These are phyloP conservation scores for Asbolus verrucosus DNA, from an alignment of 1,140 invertebrate species.

Conservation along the genomic window DNA sequence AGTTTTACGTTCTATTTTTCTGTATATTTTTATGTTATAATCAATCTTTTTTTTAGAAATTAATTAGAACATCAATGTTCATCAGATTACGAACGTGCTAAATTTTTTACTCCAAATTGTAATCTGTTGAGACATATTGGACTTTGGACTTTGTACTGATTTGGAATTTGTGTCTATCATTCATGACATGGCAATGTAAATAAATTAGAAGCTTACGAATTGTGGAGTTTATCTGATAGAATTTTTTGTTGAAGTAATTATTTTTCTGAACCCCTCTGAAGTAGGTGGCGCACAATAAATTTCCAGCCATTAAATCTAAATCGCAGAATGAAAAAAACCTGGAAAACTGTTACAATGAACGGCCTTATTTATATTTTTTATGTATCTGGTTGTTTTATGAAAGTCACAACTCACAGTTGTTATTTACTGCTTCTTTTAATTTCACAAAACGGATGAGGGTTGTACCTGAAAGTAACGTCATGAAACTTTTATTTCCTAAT, in stretches of 20 bases:
- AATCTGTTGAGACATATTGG: not conserved
- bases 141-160: too few relatives aligned
- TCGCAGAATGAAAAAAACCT: not conserved
- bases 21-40: too few relatives aligned
- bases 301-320: constrained; percentile 11
- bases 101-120: too few relatives aligned
- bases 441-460: not conserved
- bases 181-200: constrained; percentile 7
- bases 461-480: not conserved
- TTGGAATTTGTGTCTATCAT: not conserved
- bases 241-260: constrained; percentile 20
- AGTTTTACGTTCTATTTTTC: too few relatives aligned
- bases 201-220: constrained; percentile 22
- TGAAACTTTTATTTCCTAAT: constrained; percentile 9
- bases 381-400: not conserved
- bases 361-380: constrained; percentile 16
- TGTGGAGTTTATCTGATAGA: not conserved
- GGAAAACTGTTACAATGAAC: constrained; percentile 9
- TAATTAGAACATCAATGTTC: too few relatives aligned
- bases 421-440: not conserved
- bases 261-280: constrained; percentile 11
- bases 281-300: constrained; percentile 12
- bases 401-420: not conserved
- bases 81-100: too few relatives aligned
- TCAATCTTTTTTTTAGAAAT: too few relatives aligned